phyloP scores from a whole-genome alignment of 2,113 vertebrate species.

The Merops nubicus region DNA sequence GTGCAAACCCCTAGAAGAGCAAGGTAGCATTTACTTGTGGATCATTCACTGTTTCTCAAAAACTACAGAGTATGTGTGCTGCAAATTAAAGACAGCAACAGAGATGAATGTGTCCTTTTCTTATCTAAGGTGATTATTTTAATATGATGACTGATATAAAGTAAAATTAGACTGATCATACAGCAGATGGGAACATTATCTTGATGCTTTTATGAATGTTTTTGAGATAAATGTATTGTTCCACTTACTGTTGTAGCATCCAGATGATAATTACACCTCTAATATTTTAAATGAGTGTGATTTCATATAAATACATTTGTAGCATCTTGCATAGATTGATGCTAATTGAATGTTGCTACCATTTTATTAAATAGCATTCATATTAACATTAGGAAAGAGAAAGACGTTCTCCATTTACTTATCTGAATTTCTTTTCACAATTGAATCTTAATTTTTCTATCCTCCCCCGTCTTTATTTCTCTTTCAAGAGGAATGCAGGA shows the following conservation, averaged over 20 bases:
- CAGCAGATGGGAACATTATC: neutral
- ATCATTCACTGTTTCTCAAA: neutral
- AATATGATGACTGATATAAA: neutral
- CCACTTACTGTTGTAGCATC: neutral
- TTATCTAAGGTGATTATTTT: neutral
- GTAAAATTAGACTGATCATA: neutral
- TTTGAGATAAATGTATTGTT: neutral
- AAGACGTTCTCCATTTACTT: neutral
- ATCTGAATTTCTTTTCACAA: neutral
- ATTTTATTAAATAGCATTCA: constrained; percentile 24
- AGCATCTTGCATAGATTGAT: constrained; percentile 6
- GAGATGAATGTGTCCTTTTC: neutral
- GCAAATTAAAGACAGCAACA: neutral
- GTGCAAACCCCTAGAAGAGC: neutral
- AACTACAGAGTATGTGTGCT: neutral
- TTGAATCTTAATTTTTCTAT: neutral
- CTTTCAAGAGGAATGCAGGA: neutral
- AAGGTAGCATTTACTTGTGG: neutral
- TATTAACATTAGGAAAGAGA: neutral
- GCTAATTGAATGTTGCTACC: constrained; percentile 38
- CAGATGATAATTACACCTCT: neutral
- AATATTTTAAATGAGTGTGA: constrained; percentile 16
- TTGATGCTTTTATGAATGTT: neutral
- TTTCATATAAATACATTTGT: constrained; percentile 2
- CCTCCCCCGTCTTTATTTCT: neutral